Evolutionary conservation across 1,140 invertebrate genomes (phyloP), one percentile per base, ranked within the genome.

Genomic region (Latrodectus geometricus): DNA sequence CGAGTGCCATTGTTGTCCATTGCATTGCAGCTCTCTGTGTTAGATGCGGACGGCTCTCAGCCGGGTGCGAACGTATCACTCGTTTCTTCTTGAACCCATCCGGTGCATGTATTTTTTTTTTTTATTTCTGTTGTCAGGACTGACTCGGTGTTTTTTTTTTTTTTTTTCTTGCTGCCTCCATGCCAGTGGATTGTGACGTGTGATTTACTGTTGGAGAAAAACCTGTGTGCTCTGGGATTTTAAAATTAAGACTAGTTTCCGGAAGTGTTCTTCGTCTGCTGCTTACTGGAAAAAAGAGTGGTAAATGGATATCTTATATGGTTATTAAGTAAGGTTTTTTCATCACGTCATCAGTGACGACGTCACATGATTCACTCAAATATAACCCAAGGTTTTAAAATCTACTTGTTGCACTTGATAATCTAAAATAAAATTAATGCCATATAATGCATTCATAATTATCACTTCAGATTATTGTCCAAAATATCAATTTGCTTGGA

Each of bases 1-100:
- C 49, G 50, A 68, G 52, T 72, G 69, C 50, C 35, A 82, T 82
- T 82, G 79, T 82, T 73, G 50, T 72, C 21, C 11, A 9, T 9
- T 17, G 78, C 54, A 61, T 61, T 14, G 54, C 54, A 4, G 54
- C 54, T 11, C 78, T 48, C 48, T 2, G 50, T 70, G 69, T 70
- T 80, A 80, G 78, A 80, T 54, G 78, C 35, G 49, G 78, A 52
- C 66, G 48, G 68, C n/a, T 54, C 65, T 8, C 23, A 17, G 65
- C 50, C 49, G 78, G 20, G 78, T 8, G 20, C 48, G 78, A 80
- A 80, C 65, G 78, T 61, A 50, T 75, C 12, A 9, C n/a, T 17
- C 20, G 70, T 73, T 14, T 35, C 14, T 73, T 49, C 1, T 73
- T n/a, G 50, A 52, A 52, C 61, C 68, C 69, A 15, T 17, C 48